phyloP scores from a whole-genome alignment of 2,888 invertebrate species.

The Sinelater perroti region DNA sequence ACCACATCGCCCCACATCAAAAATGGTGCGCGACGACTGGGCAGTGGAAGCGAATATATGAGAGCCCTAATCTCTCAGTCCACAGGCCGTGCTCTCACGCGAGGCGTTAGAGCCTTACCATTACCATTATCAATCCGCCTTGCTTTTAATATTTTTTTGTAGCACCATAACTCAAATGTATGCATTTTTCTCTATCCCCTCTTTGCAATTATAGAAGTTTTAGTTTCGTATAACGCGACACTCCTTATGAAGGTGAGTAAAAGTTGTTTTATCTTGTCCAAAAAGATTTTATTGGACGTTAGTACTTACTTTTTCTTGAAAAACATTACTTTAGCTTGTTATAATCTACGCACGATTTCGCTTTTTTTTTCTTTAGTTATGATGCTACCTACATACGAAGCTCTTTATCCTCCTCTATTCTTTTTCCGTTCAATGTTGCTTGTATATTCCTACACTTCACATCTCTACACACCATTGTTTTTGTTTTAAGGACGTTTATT shows the following conservation, averaged over 20 bases:
- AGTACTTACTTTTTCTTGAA: no score
- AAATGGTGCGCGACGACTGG: no score
- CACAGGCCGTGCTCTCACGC: no score
- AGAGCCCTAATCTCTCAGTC: no score
- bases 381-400: background rate
- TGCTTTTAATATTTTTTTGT: background rate
- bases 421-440: background rate
- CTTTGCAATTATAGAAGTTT: background rate
- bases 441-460: background rate
- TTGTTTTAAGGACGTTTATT: constrained; percentile 2
- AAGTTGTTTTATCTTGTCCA: constrained; percentile 1
- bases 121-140: background rate
- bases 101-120: no score
- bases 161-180: background rate
- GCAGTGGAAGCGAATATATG: no score
- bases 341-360: background rate
- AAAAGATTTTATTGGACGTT: constrained; percentile 1
- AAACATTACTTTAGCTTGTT: background rate
- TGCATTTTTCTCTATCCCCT: background rate
- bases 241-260: background rate
- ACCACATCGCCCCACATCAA: no score
- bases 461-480: background rate
- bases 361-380: background rate
- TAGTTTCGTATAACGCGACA: background rate
- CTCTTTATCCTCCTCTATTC: background rate